These are phyloP conservation scores for Crenuchus spilurus DNA, from an alignment of 2,797 vertebrate species.

Conservation along the genomic window DNA sequence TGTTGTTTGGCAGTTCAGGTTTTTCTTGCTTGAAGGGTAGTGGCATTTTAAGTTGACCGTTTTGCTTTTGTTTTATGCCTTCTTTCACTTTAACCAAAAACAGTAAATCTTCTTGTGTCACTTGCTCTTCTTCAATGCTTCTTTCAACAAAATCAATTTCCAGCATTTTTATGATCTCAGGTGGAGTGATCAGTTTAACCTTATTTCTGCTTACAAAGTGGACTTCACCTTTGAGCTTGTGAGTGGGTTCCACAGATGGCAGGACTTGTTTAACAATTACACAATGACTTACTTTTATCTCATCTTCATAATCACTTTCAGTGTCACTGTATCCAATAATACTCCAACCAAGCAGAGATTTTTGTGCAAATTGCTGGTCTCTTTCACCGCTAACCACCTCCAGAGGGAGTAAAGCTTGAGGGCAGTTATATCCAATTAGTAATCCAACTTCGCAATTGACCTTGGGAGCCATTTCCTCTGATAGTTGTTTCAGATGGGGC, in stretches of 20 bases:
- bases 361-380: constrained; percentile 21
- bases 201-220: background rate
- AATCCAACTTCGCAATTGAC: too few species aligned
- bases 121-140: background rate
- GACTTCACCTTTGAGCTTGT: constrained; percentile 31
- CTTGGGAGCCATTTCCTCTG: too few species aligned
- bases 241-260: background rate
- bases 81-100: constrained; percentile 16
- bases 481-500: too few species aligned
- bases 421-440: too few species aligned
- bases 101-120: constrained; percentile 21
- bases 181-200: constrained; percentile 27
- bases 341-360: constrained; percentile 30
- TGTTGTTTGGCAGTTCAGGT: constrained; percentile 8
- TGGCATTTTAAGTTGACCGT: constrained; percentile 23
- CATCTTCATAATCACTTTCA: constrained; percentile 25
- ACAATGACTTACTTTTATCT: constrained; percentile 32
- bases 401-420: too few species aligned
- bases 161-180: constrained; percentile 18
- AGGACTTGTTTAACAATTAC: constrained; percentile 35
- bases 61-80: background rate
- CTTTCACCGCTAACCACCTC: background rate
- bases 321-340: constrained; percentile 6
- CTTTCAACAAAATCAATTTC: constrained; percentile 30
- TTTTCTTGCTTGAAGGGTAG: constrained; percentile 23